phyloP scores from a whole-genome alignment of 2,888 invertebrate genomes.

The Tenthredo mesomela region DNA sequence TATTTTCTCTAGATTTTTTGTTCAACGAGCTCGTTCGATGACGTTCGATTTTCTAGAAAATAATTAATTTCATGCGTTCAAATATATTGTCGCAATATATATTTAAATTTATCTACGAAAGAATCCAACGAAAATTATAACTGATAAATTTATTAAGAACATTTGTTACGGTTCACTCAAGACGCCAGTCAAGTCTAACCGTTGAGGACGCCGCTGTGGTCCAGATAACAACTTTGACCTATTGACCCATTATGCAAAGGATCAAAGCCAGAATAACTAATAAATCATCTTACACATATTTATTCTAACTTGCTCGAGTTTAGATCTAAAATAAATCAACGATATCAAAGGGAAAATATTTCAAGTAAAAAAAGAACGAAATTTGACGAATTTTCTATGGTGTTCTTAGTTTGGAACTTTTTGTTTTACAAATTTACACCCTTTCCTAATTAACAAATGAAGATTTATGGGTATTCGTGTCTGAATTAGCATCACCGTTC shows the following conservation, averaged over 20 bases:
- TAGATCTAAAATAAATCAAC: background rate
- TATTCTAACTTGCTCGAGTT: too few species aligned
- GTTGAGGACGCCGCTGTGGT: background rate
- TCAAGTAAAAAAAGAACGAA: background rate
- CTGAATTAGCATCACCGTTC: background rate
- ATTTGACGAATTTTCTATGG: background rate
- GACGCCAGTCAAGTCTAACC: background rate
- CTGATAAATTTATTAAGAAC: background rate
- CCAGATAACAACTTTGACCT: conserved; percentile 2
- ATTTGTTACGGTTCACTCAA: conserved; percentile 13
- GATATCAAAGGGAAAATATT: background rate
- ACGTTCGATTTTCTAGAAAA: conserved; percentile 33
- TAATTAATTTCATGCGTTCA: background rate
- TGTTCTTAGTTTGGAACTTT: background rate
- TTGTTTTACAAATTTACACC: background rate
- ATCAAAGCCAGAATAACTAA: conserved; percentile 9
- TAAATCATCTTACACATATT: too few species aligned
- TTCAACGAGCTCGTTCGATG: conserved; percentile 18
- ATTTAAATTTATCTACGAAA: background rate
- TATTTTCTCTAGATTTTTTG: conserved; percentile 61
- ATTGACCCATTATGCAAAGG: conserved; percentile 11
- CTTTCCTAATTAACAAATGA: background rate
- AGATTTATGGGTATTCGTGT: background rate
- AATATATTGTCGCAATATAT: background rate
- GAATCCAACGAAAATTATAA: background rate